Conservation (phyloP, 37 sponge, comb jelly and placozoan genomes). For the Tethya wilhelma region DNA sequence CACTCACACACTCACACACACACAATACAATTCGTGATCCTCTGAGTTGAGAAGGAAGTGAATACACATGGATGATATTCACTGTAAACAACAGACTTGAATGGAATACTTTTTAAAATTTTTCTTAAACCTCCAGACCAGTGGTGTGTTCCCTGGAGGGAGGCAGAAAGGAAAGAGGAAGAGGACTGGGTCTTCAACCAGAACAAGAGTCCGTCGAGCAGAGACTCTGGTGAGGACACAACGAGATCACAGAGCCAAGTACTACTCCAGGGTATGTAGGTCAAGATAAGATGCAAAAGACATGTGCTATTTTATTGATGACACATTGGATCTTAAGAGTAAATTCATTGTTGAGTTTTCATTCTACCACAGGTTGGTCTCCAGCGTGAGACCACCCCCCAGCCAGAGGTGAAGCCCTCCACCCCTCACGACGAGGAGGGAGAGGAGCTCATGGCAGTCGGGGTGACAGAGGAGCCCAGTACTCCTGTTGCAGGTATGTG, state of each 20-base stretch:
- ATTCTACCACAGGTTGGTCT: slow-evolving; percentile 38
- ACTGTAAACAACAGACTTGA: no score
- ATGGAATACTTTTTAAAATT: no score
- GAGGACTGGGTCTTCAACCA: not conserved
- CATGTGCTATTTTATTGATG: not conserved
- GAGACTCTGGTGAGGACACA: slow-evolving; percentile 7
- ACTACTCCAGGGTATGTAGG: slow-evolving; percentile 58
- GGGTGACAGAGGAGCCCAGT: not conserved
- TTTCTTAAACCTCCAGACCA: no score
- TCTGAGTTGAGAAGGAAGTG: no score
- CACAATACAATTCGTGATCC: no score
- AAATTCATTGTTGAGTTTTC: no score
- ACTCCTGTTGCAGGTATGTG: not conserved
- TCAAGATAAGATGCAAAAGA: not conserved
- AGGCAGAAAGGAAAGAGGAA: no score
- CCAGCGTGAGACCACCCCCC: slow-evolving; percentile 17
- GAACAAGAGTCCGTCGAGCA: not conserved
- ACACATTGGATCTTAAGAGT: not conserved
- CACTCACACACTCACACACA: no score
- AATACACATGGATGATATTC: no score
- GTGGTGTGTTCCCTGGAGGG: no score
- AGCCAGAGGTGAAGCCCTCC: not conserved
- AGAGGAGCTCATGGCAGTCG: not conserved
- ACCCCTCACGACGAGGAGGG: not conserved
- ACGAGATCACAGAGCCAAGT: slow-evolving; percentile 58